Evolutionary conservation across 1,140 invertebrate species (phyloP).

Genomic region (Uloborus diversus): DNA sequence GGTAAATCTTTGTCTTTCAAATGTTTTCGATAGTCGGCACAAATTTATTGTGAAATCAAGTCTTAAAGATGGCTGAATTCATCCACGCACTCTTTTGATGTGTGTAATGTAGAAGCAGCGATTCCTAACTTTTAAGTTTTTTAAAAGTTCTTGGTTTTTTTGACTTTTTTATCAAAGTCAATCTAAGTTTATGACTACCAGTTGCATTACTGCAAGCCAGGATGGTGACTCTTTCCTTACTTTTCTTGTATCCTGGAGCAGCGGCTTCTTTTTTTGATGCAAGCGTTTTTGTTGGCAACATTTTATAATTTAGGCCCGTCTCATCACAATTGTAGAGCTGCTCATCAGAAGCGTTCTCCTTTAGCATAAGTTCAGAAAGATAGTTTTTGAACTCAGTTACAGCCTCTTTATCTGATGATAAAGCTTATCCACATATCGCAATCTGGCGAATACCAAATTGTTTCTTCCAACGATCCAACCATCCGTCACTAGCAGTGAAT

Average conservation of each 20-base stretch:
- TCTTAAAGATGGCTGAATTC: neutral
- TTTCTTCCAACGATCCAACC: neutral
- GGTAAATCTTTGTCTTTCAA: neutral
- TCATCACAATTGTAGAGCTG: neutral
- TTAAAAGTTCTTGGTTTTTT: constrained; percentile 1
- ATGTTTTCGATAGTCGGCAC: neutral
- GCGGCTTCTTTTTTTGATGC: neutral
- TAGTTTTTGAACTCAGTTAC: neutral
- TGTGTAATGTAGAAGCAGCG: neutral
- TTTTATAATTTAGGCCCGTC: constrained; percentile 10
- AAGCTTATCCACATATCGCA: neutral
- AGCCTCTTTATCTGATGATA: neutral
- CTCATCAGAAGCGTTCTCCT: neutral
- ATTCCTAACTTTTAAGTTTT: neutral
- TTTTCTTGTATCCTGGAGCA: neutral
- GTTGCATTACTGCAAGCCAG: neutral
- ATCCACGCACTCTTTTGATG: neutral
- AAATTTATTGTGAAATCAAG: neutral
- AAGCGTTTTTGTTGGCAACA: neutral
- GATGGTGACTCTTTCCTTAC: neutral
- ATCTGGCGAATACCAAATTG: constrained; percentile 1
- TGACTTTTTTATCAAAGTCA: neutral
- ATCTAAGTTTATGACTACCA: neutral
- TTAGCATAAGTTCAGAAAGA: neutral
- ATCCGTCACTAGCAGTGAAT: neutral